These are phyloP conservation scores for Drosophila arizonae DNA, from an alignment of 1,140 invertebrate genomes.

Conservation along the genomic window DNA sequence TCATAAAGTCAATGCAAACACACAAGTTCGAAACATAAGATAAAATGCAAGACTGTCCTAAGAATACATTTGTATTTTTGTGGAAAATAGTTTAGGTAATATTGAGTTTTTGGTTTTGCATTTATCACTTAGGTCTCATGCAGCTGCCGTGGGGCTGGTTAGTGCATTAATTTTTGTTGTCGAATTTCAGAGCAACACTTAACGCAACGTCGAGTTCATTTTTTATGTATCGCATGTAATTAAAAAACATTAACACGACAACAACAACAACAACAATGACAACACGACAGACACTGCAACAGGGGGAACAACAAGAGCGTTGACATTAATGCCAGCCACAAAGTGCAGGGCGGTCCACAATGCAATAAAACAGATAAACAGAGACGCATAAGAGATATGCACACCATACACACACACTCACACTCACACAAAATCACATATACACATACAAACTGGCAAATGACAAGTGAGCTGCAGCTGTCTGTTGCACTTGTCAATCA, in stretches of 20 bases:
- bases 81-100: not conserved
- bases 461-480: conserved; percentile 22
- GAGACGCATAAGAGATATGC: conserved; percentile 13
- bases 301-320: conserved; percentile 42
- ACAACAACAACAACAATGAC: conserved; percentile 31
- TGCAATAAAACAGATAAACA: conserved; percentile 14
- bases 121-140: conserved; percentile 8
- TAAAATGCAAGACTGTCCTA: conserved; percentile 7
- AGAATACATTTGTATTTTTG: not conserved
- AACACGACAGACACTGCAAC: not conserved
- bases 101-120: not conserved
- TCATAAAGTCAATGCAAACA: conserved; percentile 15
- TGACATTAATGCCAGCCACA: conserved; percentile 71
- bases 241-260: conserved; percentile 71
- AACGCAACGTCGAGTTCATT: conserved; percentile 47
- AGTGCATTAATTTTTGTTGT: conserved; percentile 70
- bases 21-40: not conserved
- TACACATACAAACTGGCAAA: conserved; percentile 16
- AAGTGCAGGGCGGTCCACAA: conserved; percentile 55
- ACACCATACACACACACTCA: not conserved
- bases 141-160: conserved; percentile 5
- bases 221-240: conserved; percentile 75
- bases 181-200: conserved; percentile 76
- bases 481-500: conserved; percentile 29
- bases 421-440: not conserved